Evolutionary conservation across 2,888 invertebrate species (phyloP).

Genomic region (Brachyopa scutellaris): DNA sequence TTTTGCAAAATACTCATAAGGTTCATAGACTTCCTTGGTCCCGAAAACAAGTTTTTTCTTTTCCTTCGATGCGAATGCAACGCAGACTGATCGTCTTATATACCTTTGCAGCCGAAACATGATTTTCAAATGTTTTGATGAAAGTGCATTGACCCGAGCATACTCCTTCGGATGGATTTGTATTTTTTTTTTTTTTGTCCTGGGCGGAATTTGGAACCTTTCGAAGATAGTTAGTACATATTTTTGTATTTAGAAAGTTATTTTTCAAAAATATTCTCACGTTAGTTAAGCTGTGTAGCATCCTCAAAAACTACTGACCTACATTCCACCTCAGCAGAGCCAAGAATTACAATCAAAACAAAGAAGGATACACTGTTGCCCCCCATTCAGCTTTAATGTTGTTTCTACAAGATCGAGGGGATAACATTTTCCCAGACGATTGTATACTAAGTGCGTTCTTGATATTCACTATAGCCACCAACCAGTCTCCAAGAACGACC

Average conservation of each 20-base stretch:
- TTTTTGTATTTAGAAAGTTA: not conserved
- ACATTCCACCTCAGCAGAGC: slow-evolving; percentile 28
- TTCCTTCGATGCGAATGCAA: not conserved
- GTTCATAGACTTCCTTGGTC: slow-evolving; percentile 59
- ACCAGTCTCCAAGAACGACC: slow-evolving; percentile 30
- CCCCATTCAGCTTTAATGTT: slow-evolving; percentile 9
- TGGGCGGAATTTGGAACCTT: not conserved
- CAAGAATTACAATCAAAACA: slow-evolving; percentile 57
- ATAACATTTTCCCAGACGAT: slow-evolving; percentile 30
- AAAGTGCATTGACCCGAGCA: slow-evolving; percentile 61
- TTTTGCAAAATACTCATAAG: slow-evolving; percentile 67
- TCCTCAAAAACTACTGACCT: slow-evolving; percentile 55
- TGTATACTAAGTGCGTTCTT: slow-evolving; percentile 1
- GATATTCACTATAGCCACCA: too few relatives aligned
- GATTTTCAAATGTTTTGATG: slow-evolving; percentile 28
- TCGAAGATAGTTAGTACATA: not conserved
- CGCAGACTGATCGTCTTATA: not conserved
- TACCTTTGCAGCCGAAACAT: slow-evolving; percentile 25
- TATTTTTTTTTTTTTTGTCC: not conserved
- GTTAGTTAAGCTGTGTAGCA: not conserved
- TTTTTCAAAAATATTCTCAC: slow-evolving; percentile 1
- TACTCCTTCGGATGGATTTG: slow-evolving; percentile 19
- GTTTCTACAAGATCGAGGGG: not conserved
- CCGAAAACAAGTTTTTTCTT: slow-evolving; percentile 30
- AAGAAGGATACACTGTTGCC: slow-evolving; percentile 36